These are phyloP conservation scores for Hippocampus barbouri DNA, from an alignment of 2,113 vertebrate species.

Conservation along the genomic window DNA sequence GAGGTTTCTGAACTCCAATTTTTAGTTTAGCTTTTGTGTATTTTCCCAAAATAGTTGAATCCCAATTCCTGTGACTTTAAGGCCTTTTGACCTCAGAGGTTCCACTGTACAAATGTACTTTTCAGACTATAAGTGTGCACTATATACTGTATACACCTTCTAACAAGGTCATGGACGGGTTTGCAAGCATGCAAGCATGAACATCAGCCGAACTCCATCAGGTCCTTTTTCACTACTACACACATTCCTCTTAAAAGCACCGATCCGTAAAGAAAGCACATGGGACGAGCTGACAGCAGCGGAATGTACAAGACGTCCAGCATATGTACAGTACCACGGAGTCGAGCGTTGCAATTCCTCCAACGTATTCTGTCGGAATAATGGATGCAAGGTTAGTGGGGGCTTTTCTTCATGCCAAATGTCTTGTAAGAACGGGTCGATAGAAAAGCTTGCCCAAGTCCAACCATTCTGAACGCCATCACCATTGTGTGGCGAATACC, in stretches of 20 bases:
- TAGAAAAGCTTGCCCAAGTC: slow-evolving; percentile 11
- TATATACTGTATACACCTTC: background rate
- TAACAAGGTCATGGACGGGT: background rate
- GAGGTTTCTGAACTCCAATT: no score
- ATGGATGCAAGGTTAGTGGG: slow-evolving; percentile 16
- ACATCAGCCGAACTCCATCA: slow-evolving; percentile 31
- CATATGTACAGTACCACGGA: slow-evolving; percentile 36
- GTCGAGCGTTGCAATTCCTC: slow-evolving; percentile 41
- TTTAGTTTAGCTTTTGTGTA: no score
- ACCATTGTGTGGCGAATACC: background rate
- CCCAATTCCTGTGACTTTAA: no score
- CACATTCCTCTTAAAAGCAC: slow-evolving; percentile 35
- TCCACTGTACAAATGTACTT: no score
- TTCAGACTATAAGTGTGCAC: no score
- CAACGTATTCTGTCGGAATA: slow-evolving; percentile 38
- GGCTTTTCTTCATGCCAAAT: slow-evolving; percentile 5
- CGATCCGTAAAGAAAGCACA: slow-evolving; percentile 42
- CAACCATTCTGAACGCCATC: no score
- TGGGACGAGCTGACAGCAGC: slow-evolving; percentile 55
- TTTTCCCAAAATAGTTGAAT: no score
- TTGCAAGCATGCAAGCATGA: slow-evolving; percentile 15
- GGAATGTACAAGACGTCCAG: slow-evolving; percentile 38
- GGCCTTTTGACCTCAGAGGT: no score
- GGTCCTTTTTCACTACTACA: slow-evolving; percentile 17
- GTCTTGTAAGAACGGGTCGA: slow-evolving; percentile 3